Percentiles rank a stretch among this genome's conserved stretches.
Evolutionary conservation across 2,797 vertebrate species (phyloP).

Genomic region (Numenius phaeopus): DNA sequence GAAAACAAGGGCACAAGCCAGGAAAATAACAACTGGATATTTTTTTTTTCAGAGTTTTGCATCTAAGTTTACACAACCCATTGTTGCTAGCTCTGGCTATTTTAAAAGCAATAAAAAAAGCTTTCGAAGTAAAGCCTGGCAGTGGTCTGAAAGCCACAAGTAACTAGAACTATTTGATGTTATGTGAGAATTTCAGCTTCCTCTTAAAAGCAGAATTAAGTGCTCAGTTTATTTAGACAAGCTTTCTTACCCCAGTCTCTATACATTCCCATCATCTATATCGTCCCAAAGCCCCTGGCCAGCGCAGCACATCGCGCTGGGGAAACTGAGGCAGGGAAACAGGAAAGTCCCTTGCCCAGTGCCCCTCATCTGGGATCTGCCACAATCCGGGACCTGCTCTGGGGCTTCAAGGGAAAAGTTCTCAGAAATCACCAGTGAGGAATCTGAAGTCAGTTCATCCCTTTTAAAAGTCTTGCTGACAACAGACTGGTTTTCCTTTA

Average conservation of each 20-base stretch:
- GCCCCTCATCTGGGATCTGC: fast-evolving
- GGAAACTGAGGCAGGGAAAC: not conserved
- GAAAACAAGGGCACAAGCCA: not conserved
- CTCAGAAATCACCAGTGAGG: not conserved
- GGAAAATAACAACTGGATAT: not conserved
- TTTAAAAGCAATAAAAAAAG: not conserved
- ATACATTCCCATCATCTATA: not conserved
- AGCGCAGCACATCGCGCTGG: not conserved
- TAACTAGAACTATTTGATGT: not conserved
- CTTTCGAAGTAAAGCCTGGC: not conserved
- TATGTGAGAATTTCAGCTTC: not conserved
- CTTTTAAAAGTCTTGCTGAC: not conserved
- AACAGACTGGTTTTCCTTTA: not conserved
- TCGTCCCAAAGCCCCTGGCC: not conserved
- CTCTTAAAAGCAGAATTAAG: not conserved
- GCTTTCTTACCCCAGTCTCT: not conserved
- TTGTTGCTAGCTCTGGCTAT: not conserved
- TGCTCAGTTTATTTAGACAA: not conserved
- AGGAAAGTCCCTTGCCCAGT: not conserved
- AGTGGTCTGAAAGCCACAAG: not conserved
- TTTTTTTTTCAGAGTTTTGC: not conserved
- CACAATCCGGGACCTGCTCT: not conserved
- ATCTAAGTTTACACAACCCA: not conserved
- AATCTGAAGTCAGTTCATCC: not conserved
- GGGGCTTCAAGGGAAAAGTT: not conserved